phyloP scores from a whole-genome alignment of 2,113 vertebrate species.

The Osmerus mordax region DNA sequence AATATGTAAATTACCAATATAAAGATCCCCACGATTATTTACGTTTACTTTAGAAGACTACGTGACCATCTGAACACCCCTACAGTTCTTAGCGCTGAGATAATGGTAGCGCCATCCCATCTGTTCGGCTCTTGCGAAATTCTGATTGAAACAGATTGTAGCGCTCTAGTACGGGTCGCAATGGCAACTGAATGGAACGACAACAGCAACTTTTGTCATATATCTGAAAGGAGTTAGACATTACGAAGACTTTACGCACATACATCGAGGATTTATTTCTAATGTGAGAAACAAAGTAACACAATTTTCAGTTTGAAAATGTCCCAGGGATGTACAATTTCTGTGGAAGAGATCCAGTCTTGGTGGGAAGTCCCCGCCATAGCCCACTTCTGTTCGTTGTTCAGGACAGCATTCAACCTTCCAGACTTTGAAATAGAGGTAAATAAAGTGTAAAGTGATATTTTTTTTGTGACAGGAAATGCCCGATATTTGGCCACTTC shows the following conservation, averaged over 20 bases:
- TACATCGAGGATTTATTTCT: constrained; percentile 51
- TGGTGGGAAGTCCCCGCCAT: constrained; percentile 98
- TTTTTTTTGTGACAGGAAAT: not conserved
- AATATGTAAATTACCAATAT: too few species aligned
- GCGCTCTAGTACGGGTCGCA: constrained; percentile 45
- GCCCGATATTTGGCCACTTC: not conserved
- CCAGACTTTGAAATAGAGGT: constrained; percentile 98
- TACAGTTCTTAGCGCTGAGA: not conserved
- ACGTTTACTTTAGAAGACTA: not conserved
- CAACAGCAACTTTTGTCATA: constrained; percentile 55
- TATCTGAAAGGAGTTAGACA: constrained; percentile 48
- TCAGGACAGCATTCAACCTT: constrained; percentile 91
- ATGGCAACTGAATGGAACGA: constrained; percentile 58
- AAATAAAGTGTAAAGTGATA: constrained; percentile 41
- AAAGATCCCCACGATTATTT: accelerated
- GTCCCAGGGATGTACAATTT: constrained; percentile 77
- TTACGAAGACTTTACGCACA: constrained; percentile 21
- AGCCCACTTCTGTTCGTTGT: constrained; percentile 95
- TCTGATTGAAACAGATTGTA: constrained; percentile 72
- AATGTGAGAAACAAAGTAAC: constrained; percentile 62
- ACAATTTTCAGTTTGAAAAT: constrained; percentile 54
- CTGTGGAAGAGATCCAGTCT: constrained; percentile 88
- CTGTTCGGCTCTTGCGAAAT: constrained; percentile 67
- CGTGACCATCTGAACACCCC: constrained; percentile 7
- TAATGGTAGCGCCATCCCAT: constrained; percentile 70